These are phyloP conservation scores for Gadus macrocephalus DNA, from an alignment of 2,113 vertebrate genomes.

Conservation along the genomic window DNA sequence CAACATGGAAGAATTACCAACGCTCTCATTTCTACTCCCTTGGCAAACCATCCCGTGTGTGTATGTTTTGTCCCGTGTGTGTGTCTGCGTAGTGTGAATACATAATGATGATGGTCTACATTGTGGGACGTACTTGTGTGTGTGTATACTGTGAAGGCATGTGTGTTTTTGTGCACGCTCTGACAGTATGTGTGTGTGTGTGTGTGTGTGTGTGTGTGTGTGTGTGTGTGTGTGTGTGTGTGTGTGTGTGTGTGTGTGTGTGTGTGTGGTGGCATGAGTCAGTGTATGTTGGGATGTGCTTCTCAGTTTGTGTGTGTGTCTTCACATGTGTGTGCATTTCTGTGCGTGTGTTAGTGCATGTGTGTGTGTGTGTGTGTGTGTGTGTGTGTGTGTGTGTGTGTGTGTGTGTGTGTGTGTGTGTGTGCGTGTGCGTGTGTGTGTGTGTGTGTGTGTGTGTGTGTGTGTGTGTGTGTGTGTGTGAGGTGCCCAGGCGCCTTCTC, in stretches of 20 bases:
- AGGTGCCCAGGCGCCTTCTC: slow-evolving; percentile 40
- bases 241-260: slow-evolving; percentile 18
- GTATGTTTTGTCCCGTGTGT: slow-evolving; percentile 6
- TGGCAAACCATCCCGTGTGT: slow-evolving; percentile 25
- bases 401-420: no score
- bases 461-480: slow-evolving; percentile 23
- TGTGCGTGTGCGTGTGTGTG: no score
- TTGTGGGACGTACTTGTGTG: not conserved
- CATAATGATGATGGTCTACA: no score
- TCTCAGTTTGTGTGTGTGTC: no score
- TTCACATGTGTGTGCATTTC: no score
- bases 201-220: slow-evolving; percentile 10
- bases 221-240: slow-evolving; percentile 18
- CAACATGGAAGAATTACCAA: slow-evolving; percentile 14
- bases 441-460: slow-evolving; percentile 23
- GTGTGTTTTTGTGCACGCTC: slow-evolving; percentile 26
- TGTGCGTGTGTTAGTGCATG: no score
- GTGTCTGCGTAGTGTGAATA: slow-evolving; percentile 28
- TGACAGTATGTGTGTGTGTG: not conserved
- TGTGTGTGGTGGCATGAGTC: no score
- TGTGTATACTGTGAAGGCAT: not conserved
- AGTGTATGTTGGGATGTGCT: no score
- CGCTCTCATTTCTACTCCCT: slow-evolving; percentile 15
- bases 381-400: no score
- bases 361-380: no score